Evolutionary conservation across 2,113 vertebrate genomes (phyloP).

Genomic region (Pipa parva): DNA sequence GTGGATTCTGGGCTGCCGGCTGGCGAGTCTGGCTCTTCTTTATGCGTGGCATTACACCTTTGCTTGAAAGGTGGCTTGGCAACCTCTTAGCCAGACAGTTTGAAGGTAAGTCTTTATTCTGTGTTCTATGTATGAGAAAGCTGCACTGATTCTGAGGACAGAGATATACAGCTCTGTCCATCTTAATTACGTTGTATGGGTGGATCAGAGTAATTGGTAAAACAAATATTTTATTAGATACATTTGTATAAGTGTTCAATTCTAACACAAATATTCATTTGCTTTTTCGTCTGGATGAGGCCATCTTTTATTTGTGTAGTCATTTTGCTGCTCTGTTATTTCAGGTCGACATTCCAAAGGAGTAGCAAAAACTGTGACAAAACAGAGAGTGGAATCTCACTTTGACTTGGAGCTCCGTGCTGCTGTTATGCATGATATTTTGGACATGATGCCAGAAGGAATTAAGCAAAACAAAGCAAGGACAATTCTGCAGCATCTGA

Average conservation of each 20-base stretch:
- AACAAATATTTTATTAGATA: too few species aligned
- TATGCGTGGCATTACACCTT: conserved; percentile 95
- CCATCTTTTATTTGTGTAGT: too few species aligned
- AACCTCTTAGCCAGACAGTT: conserved; percentile 97
- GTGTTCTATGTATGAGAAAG: too few species aligned
- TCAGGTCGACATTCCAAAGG: conserved; percentile 96
- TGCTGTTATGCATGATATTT: conserved; percentile 97
- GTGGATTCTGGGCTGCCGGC: conserved; percentile 97
- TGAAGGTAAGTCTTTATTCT: conserved; percentile 73
- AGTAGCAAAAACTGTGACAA: conserved; percentile 96
- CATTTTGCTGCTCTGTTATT: background rate
- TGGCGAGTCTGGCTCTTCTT: conserved; percentile 99
- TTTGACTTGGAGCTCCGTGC: conserved; percentile 96
- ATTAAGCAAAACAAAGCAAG: conserved; percentile 99
- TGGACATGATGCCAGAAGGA: conserved; percentile 99
- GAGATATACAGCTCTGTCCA: too few species aligned
- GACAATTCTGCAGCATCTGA: conserved; percentile 95
- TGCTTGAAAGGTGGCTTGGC: conserved; percentile 95
- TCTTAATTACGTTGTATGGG: too few species aligned
- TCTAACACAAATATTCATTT: too few species aligned
- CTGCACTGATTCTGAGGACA: too few species aligned
- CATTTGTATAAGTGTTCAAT: too few species aligned
- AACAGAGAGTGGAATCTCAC: conserved; percentile 97
- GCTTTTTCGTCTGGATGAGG: too few species aligned
- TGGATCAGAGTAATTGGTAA: too few species aligned